These are phyloP conservation scores for Parnassius mnemosyne DNA, from an alignment of 2,888 invertebrate genomes.

Conservation along the genomic window DNA sequence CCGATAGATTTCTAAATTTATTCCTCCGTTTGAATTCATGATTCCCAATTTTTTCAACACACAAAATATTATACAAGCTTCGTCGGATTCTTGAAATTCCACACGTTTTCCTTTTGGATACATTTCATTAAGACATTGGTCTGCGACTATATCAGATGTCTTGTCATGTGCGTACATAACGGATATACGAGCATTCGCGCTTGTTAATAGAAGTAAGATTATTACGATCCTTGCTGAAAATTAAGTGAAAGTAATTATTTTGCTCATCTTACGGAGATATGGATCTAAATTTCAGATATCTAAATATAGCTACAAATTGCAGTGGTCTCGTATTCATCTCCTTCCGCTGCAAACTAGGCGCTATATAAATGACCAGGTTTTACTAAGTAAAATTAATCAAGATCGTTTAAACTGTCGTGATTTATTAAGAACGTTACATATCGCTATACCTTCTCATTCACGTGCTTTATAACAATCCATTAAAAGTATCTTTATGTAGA, in stretches of 20 bases:
- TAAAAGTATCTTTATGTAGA: no score
- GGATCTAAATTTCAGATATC: no score
- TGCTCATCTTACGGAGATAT: no score
- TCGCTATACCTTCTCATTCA: no score
- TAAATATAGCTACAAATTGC: no score
- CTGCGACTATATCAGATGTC: conserved; percentile 56
- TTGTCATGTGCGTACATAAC: conserved; percentile 74
- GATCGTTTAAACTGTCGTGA: no score
- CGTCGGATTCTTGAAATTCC: conserved; percentile 66
- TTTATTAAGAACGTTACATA: no score
- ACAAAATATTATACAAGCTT: conserved; percentile 69
- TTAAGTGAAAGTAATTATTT: not conserved
- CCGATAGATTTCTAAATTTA: conserved; percentile 68
- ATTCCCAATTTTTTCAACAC: conserved; percentile 70
- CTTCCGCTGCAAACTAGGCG: no score
- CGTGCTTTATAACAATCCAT: no score
- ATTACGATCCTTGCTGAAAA: conserved; percentile 27
- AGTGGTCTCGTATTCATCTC: no score
- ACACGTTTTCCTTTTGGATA: conserved; percentile 55
- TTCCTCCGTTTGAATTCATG: conserved; percentile 57
- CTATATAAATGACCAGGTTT: no score
- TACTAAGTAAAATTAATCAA: no score
- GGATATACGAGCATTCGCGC: conserved; percentile 52
- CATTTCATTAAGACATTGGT: conserved; percentile 67
- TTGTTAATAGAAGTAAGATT: conserved; percentile 38